A percentile compares a stretch with the other conserved stretches of the same genome.
phyloP scores from a whole-genome alignment of 2,113 vertebrate species.

The Gambusia holbrooki region DNA sequence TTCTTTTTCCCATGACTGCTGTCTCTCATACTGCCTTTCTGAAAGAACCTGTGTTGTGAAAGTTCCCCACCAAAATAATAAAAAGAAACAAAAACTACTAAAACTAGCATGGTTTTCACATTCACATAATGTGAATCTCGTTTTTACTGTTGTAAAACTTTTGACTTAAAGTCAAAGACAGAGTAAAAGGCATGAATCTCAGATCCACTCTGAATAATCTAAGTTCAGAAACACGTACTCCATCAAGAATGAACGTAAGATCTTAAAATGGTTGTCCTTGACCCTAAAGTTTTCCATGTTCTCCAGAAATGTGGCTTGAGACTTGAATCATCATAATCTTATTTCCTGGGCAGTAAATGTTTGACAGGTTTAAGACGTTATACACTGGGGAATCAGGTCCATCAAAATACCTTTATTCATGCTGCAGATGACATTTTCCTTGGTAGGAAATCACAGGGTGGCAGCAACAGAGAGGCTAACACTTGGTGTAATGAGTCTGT shows the following conservation, averaged over 20 bases:
- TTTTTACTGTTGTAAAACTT: no score
- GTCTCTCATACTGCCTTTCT: no score
- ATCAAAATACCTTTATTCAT: slow-evolving; percentile 22
- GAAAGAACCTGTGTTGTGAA: no score
- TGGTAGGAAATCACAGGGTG: slow-evolving; percentile 41
- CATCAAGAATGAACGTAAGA: neutral
- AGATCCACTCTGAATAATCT: no score
- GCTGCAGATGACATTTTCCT: slow-evolving; percentile 52
- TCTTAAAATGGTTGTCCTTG: neutral
- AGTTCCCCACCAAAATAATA: no score
- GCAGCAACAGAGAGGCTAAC: slow-evolving; percentile 51
- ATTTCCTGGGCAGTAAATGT: neutral
- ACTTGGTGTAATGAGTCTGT: slow-evolving; percentile 72
- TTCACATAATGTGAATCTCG: no score
- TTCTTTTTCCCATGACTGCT: no score
- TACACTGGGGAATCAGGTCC: slow-evolving; percentile 15
- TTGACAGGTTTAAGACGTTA: neutral
- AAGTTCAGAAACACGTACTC: neutral
- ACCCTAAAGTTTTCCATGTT: neutral
- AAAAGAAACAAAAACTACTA: no score
- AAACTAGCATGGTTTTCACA: no score
- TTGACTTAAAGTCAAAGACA: no score
- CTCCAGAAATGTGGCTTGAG: neutral
- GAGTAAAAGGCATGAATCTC: no score
- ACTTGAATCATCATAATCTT: neutral